These are phyloP conservation scores for Polyploca ridens DNA, from an alignment of 2,888 invertebrate genomes.

Conservation along the genomic window DNA sequence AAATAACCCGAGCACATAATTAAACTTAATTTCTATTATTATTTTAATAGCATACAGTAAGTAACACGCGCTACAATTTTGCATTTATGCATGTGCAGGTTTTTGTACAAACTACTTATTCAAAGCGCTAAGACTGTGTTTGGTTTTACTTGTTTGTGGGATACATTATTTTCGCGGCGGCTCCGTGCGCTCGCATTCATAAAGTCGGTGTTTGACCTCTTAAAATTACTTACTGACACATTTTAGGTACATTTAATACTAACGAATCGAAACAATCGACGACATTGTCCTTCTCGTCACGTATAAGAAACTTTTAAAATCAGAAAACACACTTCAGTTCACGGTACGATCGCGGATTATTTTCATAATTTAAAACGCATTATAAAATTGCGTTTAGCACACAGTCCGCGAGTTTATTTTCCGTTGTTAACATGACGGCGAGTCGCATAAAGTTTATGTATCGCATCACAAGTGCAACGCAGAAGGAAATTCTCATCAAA, in stretches of 20 bases:
- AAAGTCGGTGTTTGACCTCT: constrained; percentile 71
- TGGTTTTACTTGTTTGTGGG: constrained; percentile 67
- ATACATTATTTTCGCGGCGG: constrained; percentile 72
- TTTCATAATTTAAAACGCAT: constrained; percentile 66
- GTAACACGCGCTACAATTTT: constrained; percentile 35
- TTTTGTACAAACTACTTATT: constrained; percentile 64
- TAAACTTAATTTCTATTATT: constrained; percentile 38
- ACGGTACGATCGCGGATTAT: constrained; percentile 49
- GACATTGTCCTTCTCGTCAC: constrained; percentile 27
- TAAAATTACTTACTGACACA: constrained; percentile 69
- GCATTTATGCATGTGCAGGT: constrained; percentile 62
- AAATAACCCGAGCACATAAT: constrained; percentile 39
- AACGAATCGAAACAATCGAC: constrained; percentile 28
- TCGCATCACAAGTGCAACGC: constrained; percentile 60
- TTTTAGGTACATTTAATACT: constrained; percentile 42
- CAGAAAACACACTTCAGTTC: constrained; percentile 34
- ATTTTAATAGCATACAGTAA: constrained; percentile 35
- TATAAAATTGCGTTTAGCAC: constrained; percentile 64
- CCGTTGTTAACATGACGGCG: constrained; percentile 79
- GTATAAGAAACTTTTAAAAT: constrained; percentile 1
- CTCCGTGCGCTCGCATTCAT: constrained; percentile 80
- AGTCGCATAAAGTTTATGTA: constrained; percentile 77
- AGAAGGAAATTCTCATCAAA: constrained; percentile 79
- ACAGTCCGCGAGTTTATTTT: constrained; percentile 70
- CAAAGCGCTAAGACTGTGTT: constrained; percentile 64